Evolutionary conservation across 2,797 vertebrate species (phyloP).

Genomic region (Arrhamphus sclerolepis): DNA sequence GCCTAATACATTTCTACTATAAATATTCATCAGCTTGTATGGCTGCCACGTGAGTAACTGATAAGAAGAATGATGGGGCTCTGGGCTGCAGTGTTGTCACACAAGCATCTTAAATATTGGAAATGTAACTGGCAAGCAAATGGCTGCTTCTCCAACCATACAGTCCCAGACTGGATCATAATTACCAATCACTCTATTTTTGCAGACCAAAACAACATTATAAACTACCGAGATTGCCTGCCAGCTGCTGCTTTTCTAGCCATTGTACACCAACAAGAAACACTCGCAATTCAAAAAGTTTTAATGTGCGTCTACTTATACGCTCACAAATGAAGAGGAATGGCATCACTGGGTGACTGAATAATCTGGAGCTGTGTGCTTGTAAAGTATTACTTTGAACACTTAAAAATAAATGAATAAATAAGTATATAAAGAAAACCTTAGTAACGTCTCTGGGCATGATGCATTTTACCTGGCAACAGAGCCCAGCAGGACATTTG

Average conservation of each 20-base stretch:
- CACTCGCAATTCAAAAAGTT: conserved; percentile 13
- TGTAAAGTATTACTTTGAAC: conserved; percentile 39
- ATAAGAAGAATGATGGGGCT: not conserved
- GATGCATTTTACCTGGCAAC: conserved; percentile 35
- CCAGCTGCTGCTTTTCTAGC: not conserved
- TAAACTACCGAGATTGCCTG: conserved; percentile 4
- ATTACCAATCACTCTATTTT: conserved; percentile 11
- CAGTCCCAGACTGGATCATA: conserved; percentile 14
- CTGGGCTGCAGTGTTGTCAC: conserved; percentile 1
- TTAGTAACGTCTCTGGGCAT: conserved; percentile 14
- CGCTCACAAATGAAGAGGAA: conserved; percentile 6
- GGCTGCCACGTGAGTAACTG: not conserved
- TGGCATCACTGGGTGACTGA: conserved; percentile 15
- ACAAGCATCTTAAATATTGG: conserved; percentile 31
- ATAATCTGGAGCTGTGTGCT: conserved; percentile 33
- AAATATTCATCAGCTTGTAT: not conserved
- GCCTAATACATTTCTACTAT: not conserved
- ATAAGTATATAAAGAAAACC: conserved; percentile 11
- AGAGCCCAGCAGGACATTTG: conserved; percentile 13
- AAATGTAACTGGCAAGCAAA: conserved; percentile 29
- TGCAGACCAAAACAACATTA: conserved; percentile 15
- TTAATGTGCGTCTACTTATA: not conserved
- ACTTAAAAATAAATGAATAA: not conserved
- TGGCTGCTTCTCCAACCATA: not conserved
- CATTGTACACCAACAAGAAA: conserved; percentile 14